These are phyloP conservation scores for Lycodopsis pacificus DNA, from an alignment of 2,797 vertebrate species.

Conservation along the genomic window DNA sequence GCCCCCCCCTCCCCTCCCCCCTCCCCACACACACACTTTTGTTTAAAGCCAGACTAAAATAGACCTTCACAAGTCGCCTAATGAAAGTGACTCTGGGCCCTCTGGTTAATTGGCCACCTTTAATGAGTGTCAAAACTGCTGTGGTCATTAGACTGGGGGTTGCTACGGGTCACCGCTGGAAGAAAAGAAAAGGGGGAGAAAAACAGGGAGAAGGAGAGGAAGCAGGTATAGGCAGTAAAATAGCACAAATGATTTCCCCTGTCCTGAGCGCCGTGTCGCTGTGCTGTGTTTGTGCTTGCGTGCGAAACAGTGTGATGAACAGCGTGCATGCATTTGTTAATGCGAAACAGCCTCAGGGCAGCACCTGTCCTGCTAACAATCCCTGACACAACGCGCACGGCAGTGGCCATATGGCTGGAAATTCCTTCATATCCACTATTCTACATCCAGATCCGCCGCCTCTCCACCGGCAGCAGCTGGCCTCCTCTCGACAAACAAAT, in stretches of 20 bases:
- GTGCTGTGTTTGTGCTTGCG: slow-evolving; percentile 37
- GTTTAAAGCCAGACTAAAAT: slow-evolving; percentile 75
- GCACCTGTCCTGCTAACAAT: slow-evolving; percentile 74
- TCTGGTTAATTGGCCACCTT: slow-evolving; percentile 82
- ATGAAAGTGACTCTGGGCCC: slow-evolving; percentile 76
- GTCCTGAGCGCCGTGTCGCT: slow-evolving; percentile 20
- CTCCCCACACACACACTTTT: slow-evolving; percentile 3
- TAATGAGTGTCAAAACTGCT: slow-evolving; percentile 80
- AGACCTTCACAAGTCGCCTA: slow-evolving; percentile 75
- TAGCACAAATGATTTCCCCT: slow-evolving; percentile 38
- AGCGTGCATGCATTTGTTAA: slow-evolving; percentile 59
- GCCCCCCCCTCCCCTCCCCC: slow-evolving; percentile 22
- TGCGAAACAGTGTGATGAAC: slow-evolving; percentile 40
- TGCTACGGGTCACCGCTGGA: slow-evolving; percentile 73
- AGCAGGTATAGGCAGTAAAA: slow-evolving; percentile 42
- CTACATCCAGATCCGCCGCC: slow-evolving; percentile 41
- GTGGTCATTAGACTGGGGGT: slow-evolving; percentile 78
- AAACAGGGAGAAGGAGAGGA: slow-evolving; percentile 24
- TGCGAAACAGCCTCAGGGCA: slow-evolving; percentile 58
- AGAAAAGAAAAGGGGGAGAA: slow-evolving; percentile 20
- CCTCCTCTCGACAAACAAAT: slow-evolving; percentile 60
- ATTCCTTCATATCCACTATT: slow-evolving; percentile 58
- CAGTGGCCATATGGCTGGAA: slow-evolving; percentile 63
- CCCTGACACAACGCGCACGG: slow-evolving; percentile 49
- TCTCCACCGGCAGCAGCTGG: slow-evolving; percentile 54